Evolutionary conservation across 2,113 vertebrate species (phyloP), one percentile per base, ranked within the genome.

Genomic region (Neolamprologus modestus): DNA sequence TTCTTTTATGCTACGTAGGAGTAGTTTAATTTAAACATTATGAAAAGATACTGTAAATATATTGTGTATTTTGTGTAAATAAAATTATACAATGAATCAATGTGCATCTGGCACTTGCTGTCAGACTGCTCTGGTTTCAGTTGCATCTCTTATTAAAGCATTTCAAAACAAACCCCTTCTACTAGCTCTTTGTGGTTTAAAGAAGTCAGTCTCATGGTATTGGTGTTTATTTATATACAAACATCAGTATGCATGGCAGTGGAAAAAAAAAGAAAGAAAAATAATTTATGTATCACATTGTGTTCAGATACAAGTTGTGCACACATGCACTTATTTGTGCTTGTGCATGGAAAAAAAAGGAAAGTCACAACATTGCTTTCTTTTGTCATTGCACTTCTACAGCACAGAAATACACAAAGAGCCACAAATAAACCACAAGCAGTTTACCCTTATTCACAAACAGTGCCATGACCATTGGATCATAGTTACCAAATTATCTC

Each of bases 141-240:
- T 89, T 88, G 88, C 55, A 88, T 94, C 87, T 92, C 87, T 88
- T 71, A 96, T 92, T 92, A 95, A 96, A 96, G 91, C 89, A 86
- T 92, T 95, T 94, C 24, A 91, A 94, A 91, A 82, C 85, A 89
- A 87, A 81, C 5, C 12, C 5, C 35, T 24, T n/a, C 42, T 33
- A 53, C 12, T 16, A 7, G 35, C 10, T n/a, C 12, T 84, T 24
- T 37, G 26, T 45, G 7, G 42, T 37, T 55, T 45, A 4, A 78
- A 84, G 50, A 73, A 76, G 5, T 4, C 4, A 47, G 81, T 53
- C 83, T 86, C 21, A 16, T 45, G 61, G 47, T 87, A 78, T 84
- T 33, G 84, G 57, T 91, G 26, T 97, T 97, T 97, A 97, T 97
- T 97, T 95, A 95, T 95, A 79, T 88, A 96, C 94, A 95, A 88